Base-by-base conservation (phyloP, 2,113 vertebrate species). In the Mobula hypostoma region DNA sequence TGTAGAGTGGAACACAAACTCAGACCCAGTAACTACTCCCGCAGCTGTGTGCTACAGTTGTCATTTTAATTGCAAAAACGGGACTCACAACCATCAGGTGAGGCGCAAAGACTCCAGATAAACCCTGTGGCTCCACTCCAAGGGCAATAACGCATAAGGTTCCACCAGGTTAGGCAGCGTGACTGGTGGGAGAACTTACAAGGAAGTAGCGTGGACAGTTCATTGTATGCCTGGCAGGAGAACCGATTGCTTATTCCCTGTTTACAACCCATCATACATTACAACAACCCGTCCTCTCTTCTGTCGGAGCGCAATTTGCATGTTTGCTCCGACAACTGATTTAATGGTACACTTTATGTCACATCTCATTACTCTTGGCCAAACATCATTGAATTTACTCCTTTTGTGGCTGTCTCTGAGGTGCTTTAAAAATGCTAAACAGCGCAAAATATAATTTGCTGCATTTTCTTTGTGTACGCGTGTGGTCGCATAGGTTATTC, bases 361-460 rank as follows among this genome's bases (percentile, higher is more conserved):
- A 95, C 95, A 95, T 96, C 95, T 95, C 83, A 19, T 95, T 95
- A 96, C 94, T 95, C 95, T 95, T 94, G 96, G 96, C 96, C 95
- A 95, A 96, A 95, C 95, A 96, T 96, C 95, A 96, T 94, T 94
- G 97, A 96, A 96, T 96, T 96, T 96, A 94, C 94, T 96, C 95
- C 96, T 96, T 36, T 96, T 96, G 96, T 94, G 74, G 95, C 94
- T 95, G 95, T 40, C 94, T 94, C 95, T 96, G 95, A 95, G 93
- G 95, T 96, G 95, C 94, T 95, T 97, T 96, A 96, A 96, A 95
- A 96, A 95, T 92, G 94, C 68, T 95, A 95, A 95, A 80, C 14
- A 93, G 68, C 36, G 27, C 90, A 15, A 74, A 27, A 48, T 56
- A 66, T 74, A 91, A 68, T 70, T 91, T 40, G 63, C 32, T 36